A percentile compares a stretch with the other conserved stretches of the same genome.
Evolutionary conservation across 2,797 vertebrate genomes (phyloP).

Genomic region (Sebastes umbrosus): DNA sequence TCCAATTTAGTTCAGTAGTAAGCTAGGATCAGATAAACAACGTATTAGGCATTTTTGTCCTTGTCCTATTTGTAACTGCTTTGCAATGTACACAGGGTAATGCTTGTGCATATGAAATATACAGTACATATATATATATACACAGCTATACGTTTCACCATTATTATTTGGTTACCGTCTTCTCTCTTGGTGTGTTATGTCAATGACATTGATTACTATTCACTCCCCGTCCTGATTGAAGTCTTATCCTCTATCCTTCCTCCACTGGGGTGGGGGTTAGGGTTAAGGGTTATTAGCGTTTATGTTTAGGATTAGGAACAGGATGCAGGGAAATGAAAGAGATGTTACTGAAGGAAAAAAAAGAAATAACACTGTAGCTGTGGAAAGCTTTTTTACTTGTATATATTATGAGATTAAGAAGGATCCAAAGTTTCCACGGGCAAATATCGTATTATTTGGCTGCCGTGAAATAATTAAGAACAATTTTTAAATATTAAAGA

Average conservation of each 20-base stretch:
- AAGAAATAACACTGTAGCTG: neutral
- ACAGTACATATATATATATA: neutral
- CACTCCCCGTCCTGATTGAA: neutral
- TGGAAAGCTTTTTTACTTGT: neutral
- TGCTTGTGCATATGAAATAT: neutral
- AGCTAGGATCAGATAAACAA: slow-evolving; percentile 32
- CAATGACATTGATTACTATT: slow-evolving; percentile 13
- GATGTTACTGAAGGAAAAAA: neutral
- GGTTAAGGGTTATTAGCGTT: slow-evolving; percentile 7
- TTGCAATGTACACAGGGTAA: neutral
- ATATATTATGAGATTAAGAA: neutral
- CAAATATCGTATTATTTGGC: neutral
- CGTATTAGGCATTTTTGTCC: neutral
- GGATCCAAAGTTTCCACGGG: neutral
- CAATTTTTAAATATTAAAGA: neutral
- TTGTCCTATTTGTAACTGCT: slow-evolving; percentile 26
- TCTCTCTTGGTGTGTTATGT: neutral
- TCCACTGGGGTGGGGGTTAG: neutral
- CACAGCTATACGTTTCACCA: neutral
- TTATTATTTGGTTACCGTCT: neutral
- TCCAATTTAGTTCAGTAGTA: slow-evolving; percentile 19
- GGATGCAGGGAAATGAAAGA: neutral
- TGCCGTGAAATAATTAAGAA: neutral
- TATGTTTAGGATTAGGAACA: slow-evolving; percentile 21
- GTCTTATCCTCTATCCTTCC: slow-evolving; percentile 8